phyloP scores from a whole-genome alignment of 2,888 invertebrate species.

The Leptopilina myrica region DNA sequence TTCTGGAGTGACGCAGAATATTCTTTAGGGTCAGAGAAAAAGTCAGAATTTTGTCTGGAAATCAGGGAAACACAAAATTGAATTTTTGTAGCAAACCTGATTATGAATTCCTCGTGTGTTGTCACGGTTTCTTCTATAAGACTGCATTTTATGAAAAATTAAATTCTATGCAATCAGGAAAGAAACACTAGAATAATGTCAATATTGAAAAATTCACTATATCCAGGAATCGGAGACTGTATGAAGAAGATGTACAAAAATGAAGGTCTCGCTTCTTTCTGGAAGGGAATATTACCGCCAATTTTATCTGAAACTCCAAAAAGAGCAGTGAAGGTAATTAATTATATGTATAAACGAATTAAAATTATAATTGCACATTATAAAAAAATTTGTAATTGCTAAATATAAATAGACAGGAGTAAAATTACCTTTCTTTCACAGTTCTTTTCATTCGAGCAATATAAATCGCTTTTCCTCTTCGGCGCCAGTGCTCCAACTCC shows the following conservation, averaged over 20 bases:
- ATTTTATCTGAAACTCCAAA: slow-evolving; percentile 97
- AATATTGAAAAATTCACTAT: neutral
- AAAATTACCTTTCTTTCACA: slow-evolving; percentile 71
- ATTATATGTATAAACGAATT: slow-evolving; percentile 39
- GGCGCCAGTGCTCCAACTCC: slow-evolving; percentile 87
- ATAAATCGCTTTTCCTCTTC: slow-evolving; percentile 90
- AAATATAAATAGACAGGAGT: slow-evolving; percentile 18
- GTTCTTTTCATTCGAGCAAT: slow-evolving; percentile 96
- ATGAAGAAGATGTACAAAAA: slow-evolving; percentile 91
- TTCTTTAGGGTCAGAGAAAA: too few relatives aligned
- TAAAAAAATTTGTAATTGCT: too few relatives aligned
- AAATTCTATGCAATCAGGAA: too few relatives aligned
- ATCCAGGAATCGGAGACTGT: slow-evolving; percentile 88
- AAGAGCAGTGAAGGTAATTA: slow-evolving; percentile 87
- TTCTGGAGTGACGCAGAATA: too few relatives aligned
- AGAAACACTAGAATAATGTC: neutral
- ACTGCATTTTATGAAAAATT: too few relatives aligned
- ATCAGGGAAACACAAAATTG: too few relatives aligned
- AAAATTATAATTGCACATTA: too few relatives aligned
- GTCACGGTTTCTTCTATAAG: too few relatives aligned
- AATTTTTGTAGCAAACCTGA: too few relatives aligned
- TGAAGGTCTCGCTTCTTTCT: slow-evolving; percentile 91
- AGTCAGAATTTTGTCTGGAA: too few relatives aligned
- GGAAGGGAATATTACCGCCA: slow-evolving; percentile 96
- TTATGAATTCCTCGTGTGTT: too few relatives aligned